Evolutionary conservation across 30 jellyfish, hydroid and myxozoan genomes (phyloP).

Genomic region (Hydractinia echinata): DNA sequence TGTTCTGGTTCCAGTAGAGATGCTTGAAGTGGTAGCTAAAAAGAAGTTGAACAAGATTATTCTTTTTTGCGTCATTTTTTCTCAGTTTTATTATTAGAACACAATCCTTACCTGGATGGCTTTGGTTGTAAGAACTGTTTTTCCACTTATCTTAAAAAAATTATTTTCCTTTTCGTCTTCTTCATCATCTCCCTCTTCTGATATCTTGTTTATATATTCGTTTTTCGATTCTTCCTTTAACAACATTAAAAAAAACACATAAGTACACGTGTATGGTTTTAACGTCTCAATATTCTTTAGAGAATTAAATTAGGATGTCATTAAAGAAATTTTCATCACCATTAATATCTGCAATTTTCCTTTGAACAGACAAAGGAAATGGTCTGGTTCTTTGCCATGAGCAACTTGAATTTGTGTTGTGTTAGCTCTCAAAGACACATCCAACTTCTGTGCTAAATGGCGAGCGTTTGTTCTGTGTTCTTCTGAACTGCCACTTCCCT

Average conservation of each 20-base stretch:
- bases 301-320: not conserved
- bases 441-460: slow-evolving; percentile 47
- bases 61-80: not conserved
- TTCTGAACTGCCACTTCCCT: slow-evolving; percentile 61
- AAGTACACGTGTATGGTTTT: not conserved
- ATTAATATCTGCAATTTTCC: slow-evolving; percentile 55
- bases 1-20: slow-evolving; percentile 71
- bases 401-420: slow-evolving; percentile 62
- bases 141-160: slow-evolving; percentile 56
- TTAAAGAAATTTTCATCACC: slow-evolving; percentile 21
- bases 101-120: slow-evolving; percentile 49
- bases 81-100: not conserved
- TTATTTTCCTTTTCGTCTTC: not conserved
- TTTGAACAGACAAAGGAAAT: slow-evolving; percentile 62
- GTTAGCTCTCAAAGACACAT: slow-evolving; percentile 36
- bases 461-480: slow-evolving; percentile 51
- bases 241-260: not conserved
- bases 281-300: not conserved
- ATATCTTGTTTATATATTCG: not conserved
- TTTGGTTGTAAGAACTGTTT: slow-evolving; percentile 37
- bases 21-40: slow-evolving; percentile 52
- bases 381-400: slow-evolving; percentile 74
- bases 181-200: not conserved
- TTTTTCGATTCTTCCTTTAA: not conserved
- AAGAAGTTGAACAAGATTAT: not conserved